These are phyloP conservation scores for Dendrolimus kikuchii DNA, from an alignment of 1,140 invertebrate species.

Conservation along the genomic window DNA sequence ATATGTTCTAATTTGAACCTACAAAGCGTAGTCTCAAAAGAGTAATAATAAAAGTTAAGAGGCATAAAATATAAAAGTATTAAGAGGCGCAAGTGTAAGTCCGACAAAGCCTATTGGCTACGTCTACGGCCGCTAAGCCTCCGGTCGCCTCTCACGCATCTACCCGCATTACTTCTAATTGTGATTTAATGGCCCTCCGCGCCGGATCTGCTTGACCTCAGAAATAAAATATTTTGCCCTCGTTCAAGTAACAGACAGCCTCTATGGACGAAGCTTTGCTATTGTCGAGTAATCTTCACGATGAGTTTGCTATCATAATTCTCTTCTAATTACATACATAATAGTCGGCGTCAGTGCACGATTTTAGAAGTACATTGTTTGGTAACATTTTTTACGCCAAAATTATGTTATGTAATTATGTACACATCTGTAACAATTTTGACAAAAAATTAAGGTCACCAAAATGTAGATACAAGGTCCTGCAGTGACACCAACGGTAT, in stretches of 20 bases:
- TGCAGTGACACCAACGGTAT: too few relatives aligned
- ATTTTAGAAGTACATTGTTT: too few relatives aligned
- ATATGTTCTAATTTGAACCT: too few relatives aligned
- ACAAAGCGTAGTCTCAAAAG: not conserved
- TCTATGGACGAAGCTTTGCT: not conserved
- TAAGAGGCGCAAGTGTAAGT: slow-evolving; percentile 52
- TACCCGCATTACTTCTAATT: slow-evolving; percentile 65
- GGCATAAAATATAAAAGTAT: slow-evolving; percentile 49
- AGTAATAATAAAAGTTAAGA: slow-evolving; percentile 15
- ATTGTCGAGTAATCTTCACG: too few relatives aligned
- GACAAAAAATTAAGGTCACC: too few relatives aligned
- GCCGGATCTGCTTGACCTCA: slow-evolving; percentile 47
- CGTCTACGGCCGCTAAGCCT: slow-evolving; percentile 36
- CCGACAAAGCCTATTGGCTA: slow-evolving; percentile 43
- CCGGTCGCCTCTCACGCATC: slow-evolving; percentile 50
- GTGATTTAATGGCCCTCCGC: slow-evolving; percentile 60
- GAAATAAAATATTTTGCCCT: slow-evolving; percentile 36
- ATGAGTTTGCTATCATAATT: too few relatives aligned
- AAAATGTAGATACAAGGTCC: too few relatives aligned
- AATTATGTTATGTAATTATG: too few relatives aligned
- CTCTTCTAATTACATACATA: too few relatives aligned
- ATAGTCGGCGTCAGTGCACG: too few relatives aligned
- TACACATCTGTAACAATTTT: too few relatives aligned
- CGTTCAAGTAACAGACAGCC: slow-evolving; percentile 12
- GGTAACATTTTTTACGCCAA: too few relatives aligned